Base-by-base conservation (phyloP, 1,140 invertebrate species). In the Drosophila nasuta region DNA sequence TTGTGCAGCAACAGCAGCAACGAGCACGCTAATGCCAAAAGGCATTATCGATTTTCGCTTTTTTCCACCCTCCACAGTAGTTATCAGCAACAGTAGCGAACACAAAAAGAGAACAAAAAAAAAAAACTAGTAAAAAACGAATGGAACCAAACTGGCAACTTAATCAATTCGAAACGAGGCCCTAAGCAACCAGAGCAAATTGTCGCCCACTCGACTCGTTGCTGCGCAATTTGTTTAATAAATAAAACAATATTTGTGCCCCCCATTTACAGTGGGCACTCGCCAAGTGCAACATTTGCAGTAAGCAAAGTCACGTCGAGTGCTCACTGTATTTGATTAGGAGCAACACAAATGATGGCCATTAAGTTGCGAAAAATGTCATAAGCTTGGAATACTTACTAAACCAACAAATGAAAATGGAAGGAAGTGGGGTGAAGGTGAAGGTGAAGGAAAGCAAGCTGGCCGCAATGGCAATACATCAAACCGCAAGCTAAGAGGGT, bases 1-100 rank as follows among this genome's bases (percentile, higher is more conserved):
- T 48, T 64, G 60, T 76, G 33, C 48, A 25, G 15, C 30, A 43
- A 20, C n/a, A 43, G 35, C n/a, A 43, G 38, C n/a, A 43, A 7
- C 41, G 20, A 38, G 15, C 71, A 75, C 58, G 66, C 72, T 75
- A 75, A 75, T 75, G 58, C 66, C 58, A 63, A 58, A 75, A 65
- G 82, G 79, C 79, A 73, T 52, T 86, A 88, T 86, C 83, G 82
- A 88, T 86, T 86, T 88, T 85, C 69, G 70, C 69, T 77, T 77
- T 83, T 25, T 74, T 45, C 48, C 49, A 45, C 20, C 25, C 35
- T 51, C 56, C 35, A 28, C 10, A 41, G 38, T n/a, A 41, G 38
- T 41, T 68, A 59, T 68, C 58, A 51, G 58, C 28, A 54, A n/a
- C 13, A 25, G 8, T 5, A 35, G 10, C 17, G 25, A 54, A 33